Base-by-base conservation (phyloP, 2,888 invertebrate species). In the Lottia scabra region DNA sequence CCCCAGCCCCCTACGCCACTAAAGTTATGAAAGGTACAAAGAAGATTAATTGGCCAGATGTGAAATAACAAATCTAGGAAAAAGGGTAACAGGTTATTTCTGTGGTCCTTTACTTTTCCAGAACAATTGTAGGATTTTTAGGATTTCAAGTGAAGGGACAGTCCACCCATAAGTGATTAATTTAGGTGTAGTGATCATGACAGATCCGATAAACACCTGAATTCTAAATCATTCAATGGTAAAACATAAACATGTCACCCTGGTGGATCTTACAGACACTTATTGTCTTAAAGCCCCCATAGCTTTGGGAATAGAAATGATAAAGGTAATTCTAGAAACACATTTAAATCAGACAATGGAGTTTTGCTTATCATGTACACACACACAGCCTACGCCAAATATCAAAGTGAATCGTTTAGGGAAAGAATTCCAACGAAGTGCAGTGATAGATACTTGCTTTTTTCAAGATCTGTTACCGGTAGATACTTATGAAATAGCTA, bases 261-360 rank as follows among this genome's bases (percentile, higher is more conserved):
- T 19, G n/a, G 56, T 56, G 56, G 56, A 19, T 56, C 56, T 56
- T 56, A 56, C 19, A 56, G n/a, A 56, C 56, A 56, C n/a, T 56
- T 56, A n/a, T 19, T n/a, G 6, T 19, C n/a, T 19, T n/a, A n/a
- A 12, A 19, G 56, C 38, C 38, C 38, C 38, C 38, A 38, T 6
- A 38, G 5, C 38, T 38, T 8, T 38, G 38, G 10, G 8, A 38
- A 38, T 8, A 38, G 3, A 10, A 38, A 38, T 38, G 38, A 6
- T 5, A 2, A 5, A 8, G 38, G 38, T 38, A 10, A 38, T 10
- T 38, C 38, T 38, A 5, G 10, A 38, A 10, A 38, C 10, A 38
- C 38, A 38, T 38, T 38, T 38, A 38, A 8, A 6, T 38, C 0
- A 8, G 8, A 38, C 5, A 4, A 38, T 38, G 38, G 10, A 38